A percentile compares a stretch with the other conserved stretches of the same genome.
These are phyloP conservation scores for Rhinatrema bivittatum DNA, from an alignment of 2,797 vertebrate genomes.

Conservation along the genomic window DNA sequence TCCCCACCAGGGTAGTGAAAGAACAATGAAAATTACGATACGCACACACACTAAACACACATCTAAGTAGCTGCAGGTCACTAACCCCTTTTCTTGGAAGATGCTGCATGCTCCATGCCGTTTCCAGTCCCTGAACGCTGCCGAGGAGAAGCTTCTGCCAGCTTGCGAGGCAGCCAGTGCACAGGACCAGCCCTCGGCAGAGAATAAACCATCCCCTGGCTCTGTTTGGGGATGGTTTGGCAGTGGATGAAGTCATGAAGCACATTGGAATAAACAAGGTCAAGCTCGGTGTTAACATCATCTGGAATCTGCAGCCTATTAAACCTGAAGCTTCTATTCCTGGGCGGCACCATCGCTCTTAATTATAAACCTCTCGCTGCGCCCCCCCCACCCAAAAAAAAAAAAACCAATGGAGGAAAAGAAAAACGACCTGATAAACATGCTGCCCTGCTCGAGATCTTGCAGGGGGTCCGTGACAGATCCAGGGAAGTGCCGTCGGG, in stretches of 20 bases:
- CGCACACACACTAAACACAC: no score
- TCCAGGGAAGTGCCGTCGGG: no score
- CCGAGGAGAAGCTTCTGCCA: not conserved
- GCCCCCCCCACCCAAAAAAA: no score
- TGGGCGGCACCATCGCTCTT: conserved; percentile 3
- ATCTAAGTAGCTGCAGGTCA: no score
- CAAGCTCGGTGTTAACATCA: conserved; percentile 1
- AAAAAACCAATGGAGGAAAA: not conserved
- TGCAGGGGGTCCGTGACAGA: no score
- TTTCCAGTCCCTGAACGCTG: not conserved
- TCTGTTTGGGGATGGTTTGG: conserved; percentile 11
- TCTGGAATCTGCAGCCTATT: conserved; percentile 16
- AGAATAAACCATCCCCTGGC: not conserved
- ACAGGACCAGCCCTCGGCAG: not conserved
- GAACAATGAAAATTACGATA: no score
- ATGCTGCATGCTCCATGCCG: conserved; percentile 5
- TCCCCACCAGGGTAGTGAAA: no score
- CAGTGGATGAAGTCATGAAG: conserved; percentile 19
- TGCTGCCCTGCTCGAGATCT: no score
- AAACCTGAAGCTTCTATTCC: conserved; percentile 23
- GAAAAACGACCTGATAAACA: conserved; percentile 1
- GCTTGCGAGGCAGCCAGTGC: conserved; percentile 8
- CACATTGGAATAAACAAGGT: conserved; percentile 32
- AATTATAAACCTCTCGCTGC: no score
- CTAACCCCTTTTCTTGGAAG: conserved; percentile 12